Base-by-base conservation (phyloP, 2,113 vertebrate species). In the Tupaia tana region DNA sequence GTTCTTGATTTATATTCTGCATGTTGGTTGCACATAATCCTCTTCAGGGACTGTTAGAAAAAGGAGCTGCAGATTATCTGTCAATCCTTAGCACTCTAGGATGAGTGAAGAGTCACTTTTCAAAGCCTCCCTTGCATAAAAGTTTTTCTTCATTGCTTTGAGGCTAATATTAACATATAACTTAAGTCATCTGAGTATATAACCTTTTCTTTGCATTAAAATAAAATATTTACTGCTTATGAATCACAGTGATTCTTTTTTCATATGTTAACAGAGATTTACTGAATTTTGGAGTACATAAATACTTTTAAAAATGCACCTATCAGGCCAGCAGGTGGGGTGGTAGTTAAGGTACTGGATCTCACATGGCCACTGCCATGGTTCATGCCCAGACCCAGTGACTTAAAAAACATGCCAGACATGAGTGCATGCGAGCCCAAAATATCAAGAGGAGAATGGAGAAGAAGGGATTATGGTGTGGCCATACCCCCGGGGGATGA, bases 161-260 rank as follows among this genome's bases (percentile, higher is more conserved):
- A 69, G 12, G 69, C 61, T 88, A 12, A 15, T 63, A 22, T 80
- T 81, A 75, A 43, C 34, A 6, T 77, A 20, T 87, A 75, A 31
- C 58, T 74, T 58, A 54, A 14, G 18, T 88, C 31, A 19, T n/a
- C 13, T 29, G 56, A 56, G 54, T 63, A 0, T 79, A 54, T 93
- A 86, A 71, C 9, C 15, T 93, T 20, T 92, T 92, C 66, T 69
- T 94, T 86, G 56, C 52, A 73, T 93, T 96, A 94, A 92, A 96
- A 83, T 86, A 27, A 74, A 58, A 9, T 63, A 61, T 77, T n/a
- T 80, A 78, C 25, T 96, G 31, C 34, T 78, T 83, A 54, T 66
- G 78, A 80, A 34, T 66, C 4, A 85, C 9, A 84, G 12, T 71
- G 85, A 73, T 74, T 92, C 20, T 87, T 61, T 86, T 80, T 80